These are phyloP conservation scores for Falcunculus frontatus DNA, from an alignment of 2,113 vertebrate species.

Conservation along the genomic window DNA sequence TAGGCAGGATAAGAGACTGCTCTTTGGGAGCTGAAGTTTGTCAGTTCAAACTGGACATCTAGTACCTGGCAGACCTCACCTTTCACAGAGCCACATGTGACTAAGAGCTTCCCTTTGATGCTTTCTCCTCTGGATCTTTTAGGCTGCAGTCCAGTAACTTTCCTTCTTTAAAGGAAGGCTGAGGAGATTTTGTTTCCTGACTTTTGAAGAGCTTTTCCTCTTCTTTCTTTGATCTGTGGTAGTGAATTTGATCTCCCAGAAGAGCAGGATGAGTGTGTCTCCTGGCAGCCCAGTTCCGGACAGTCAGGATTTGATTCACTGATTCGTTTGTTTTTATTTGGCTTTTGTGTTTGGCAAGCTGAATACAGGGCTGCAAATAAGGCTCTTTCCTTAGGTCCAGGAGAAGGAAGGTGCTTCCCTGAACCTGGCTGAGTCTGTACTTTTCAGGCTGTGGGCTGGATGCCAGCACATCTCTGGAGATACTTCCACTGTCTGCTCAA, in stretches of 20 bases:
- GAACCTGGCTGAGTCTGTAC: not conserved
- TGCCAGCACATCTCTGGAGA: not conserved
- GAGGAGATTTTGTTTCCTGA: slow-evolving; percentile 61
- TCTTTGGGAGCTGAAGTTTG: not conserved
- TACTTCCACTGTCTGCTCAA: not conserved
- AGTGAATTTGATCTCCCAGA: slow-evolving; percentile 61
- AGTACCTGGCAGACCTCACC: slow-evolving; percentile 41
- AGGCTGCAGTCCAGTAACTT: slow-evolving; percentile 60
- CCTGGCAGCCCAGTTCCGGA: not conserved
- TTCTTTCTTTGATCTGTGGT: slow-evolving; percentile 57
- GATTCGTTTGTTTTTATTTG: slow-evolving; percentile 45
- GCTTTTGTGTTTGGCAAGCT: not conserved
- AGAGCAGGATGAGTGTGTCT: slow-evolving; percentile 45
- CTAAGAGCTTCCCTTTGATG: slow-evolving; percentile 28
- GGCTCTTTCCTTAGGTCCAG: not conserved
- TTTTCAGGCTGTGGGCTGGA: not conserved
- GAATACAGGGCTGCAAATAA: not conserved
- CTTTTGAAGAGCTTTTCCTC: slow-evolving; percentile 63
- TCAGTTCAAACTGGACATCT: not conserved
- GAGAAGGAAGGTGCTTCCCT: slow-evolving; percentile 1
- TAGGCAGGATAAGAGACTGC: not conserved
- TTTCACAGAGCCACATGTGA: not conserved
- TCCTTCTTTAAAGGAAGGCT: slow-evolving; percentile 63
- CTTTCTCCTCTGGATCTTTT: slow-evolving; percentile 47
- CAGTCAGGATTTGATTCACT: slow-evolving; percentile 42